These are phyloP conservation scores for Siderastrea radians DNA, from an alignment of 92 coral and sea anemone genomes.

Conservation along the genomic window DNA sequence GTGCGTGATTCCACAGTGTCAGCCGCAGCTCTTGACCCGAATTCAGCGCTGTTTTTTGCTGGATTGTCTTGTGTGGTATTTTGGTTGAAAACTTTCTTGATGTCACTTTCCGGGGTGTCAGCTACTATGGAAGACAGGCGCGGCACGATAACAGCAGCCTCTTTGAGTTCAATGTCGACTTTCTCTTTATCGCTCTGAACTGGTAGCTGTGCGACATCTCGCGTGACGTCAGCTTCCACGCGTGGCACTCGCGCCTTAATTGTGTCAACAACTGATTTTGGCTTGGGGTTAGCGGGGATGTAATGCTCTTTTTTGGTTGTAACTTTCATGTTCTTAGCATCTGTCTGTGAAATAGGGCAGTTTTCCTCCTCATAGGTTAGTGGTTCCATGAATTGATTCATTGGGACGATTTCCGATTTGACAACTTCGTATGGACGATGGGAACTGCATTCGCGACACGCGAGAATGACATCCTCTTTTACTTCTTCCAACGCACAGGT, in stretches of 20 bases:
- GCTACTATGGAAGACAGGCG: not conserved
- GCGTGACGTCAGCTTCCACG: slow-evolving; percentile 2
- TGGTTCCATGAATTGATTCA: not conserved
- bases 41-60: not conserved
- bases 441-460: not conserved
- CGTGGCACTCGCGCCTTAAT: slow-evolving; percentile 10
- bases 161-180: not conserved
- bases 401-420: not conserved
- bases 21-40: not conserved
- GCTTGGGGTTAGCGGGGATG: not conserved
- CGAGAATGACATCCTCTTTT: slow-evolving; percentile 1
- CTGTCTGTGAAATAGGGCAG: not conserved
- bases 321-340: slow-evolving; percentile 5
- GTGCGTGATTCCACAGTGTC: not conserved
- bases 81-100: not conserved
- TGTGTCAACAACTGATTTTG: slow-evolving; percentile 37
- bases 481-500: not conserved
- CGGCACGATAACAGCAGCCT: not conserved
- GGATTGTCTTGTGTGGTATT: not conserved
- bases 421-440: not conserved
- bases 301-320: slow-evolving; percentile 2
- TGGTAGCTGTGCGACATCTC: slow-evolving; percentile 1
- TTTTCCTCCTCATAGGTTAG: slow-evolving; percentile 14
- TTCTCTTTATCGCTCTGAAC: not conserved
- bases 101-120: not conserved